Evolutionary conservation across 2,113 vertebrate genomes (phyloP), one percentile per base, ranked within the genome.

Genomic region (Rafetus swinhoei): DNA sequence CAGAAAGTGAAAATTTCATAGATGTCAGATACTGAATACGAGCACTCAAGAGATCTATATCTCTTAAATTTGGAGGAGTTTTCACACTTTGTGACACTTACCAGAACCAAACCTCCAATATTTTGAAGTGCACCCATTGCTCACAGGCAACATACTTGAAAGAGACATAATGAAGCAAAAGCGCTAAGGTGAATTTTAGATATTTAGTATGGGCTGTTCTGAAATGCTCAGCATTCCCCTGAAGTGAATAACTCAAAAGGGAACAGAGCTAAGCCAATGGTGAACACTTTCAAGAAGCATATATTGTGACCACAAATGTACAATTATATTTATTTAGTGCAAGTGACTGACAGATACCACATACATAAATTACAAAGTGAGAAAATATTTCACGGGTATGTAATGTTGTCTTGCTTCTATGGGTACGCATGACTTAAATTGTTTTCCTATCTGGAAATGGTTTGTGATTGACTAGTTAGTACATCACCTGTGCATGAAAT

Each of bases 391-490:
- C 90, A 88, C 4, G 5, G 16, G 65, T n/a, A 69, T 69, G n/a
- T 69, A 69, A 69, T 32, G n/a, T 69, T n/a, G 65, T n/a, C 32
- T 19, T 69, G 65, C 32, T 39, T 92, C 72, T 88, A 18, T 81
- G 86, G 59, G 8, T 24, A 90, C 9, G 50, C 62, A 35, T 69
- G 80, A 91, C 9, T 45, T 39, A 89, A 39, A 56, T 60, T 91
- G 80, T 81, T 90, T 93, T 82, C 82, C 92, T 62, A 92, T 21
- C 55, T 81, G 65, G 86, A 90, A 94, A 52, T 25, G 53, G 21
- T 77, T 94, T 65, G 72, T 89, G 74, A 82, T 82, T 65, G 2
- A 79, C 84, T 16, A 82, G 22, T 2, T 88, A 13, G 52, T 76
- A 79, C 8, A 82, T 14, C 86, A 45, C 22, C 82, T 84, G 54